A percentile compares a stretch with the other conserved stretches of the same genome.
Conservation (phyloP, 2,113 vertebrate genomes). For the Phycodurus eques region DNA sequence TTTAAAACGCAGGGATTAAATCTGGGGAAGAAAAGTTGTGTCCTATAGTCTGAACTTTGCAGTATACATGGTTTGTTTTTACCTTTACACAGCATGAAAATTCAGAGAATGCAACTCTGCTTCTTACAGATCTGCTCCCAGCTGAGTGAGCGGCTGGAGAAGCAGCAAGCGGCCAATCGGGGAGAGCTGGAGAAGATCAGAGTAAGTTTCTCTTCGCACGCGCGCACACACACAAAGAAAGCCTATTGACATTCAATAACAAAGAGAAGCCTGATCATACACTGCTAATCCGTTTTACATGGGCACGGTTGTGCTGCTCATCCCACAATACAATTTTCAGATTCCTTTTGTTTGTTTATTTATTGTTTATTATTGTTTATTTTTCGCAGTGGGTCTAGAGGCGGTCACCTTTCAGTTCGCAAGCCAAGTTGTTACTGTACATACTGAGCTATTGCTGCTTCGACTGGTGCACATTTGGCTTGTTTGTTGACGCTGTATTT, state of each 20-base stretch:
- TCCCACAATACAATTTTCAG: neutral
- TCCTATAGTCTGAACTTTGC: no score
- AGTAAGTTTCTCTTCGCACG: slow-evolving; percentile 74
- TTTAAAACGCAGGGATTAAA: no score
- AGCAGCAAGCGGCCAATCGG: slow-evolving; percentile 90
- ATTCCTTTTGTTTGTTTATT: neutral
- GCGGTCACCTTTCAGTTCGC: neutral
- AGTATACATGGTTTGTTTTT: no score
- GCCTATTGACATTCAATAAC: no score
- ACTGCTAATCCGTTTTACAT: no score
- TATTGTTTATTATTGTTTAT: no score
- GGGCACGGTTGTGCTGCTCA: neutral
- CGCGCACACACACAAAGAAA: no score
- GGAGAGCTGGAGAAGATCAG: slow-evolving; percentile 95
- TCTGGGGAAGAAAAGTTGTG: no score
- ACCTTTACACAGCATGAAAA: neutral
- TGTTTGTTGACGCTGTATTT: slow-evolving; percentile 29
- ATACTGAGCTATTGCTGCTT: neutral
- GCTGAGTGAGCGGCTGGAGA: slow-evolving; percentile 94
- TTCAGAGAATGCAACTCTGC: neutral
- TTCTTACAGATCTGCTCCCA: slow-evolving; percentile 91
- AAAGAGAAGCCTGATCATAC: no score
- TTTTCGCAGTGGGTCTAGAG: neutral
- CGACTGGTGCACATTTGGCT: slow-evolving; percentile 6
- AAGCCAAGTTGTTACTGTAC: neutral